Evolutionary conservation across 2,113 vertebrate species (phyloP).

Genomic region (Haliaeetus leucogaster): DNA sequence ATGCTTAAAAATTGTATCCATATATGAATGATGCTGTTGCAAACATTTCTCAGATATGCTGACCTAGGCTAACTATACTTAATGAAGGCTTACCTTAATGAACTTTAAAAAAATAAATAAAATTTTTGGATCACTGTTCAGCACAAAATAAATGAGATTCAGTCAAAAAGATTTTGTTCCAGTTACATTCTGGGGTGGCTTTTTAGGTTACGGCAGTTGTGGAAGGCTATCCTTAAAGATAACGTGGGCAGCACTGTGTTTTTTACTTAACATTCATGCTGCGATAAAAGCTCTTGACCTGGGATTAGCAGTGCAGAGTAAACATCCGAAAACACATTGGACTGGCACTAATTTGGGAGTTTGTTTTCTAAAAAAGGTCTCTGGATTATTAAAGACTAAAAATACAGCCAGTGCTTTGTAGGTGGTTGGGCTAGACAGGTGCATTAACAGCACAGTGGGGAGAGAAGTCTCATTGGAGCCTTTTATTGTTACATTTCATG

Average conservation of each 20-base stretch:
- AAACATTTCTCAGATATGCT: rapidly evolving
- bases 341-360: constrained; percentile 65
- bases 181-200: not conserved
- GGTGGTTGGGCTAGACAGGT: constrained; percentile 66
- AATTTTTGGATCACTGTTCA: not conserved
- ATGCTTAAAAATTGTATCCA: rapidly evolving
- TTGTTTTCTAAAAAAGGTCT: constrained; percentile 44
- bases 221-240: not conserved
- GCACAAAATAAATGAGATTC: not conserved
- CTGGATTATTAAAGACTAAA: constrained; percentile 46
- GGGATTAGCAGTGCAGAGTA: constrained; percentile 34
- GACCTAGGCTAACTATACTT: not conserved
- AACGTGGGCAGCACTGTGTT: not conserved
- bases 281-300: constrained; percentile 59
- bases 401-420: not conserved
- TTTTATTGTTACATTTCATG: constrained; percentile 56
- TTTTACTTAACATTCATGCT: constrained; percentile 59
- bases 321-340: constrained; percentile 3
- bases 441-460: constrained; percentile 68
- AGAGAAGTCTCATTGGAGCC: constrained; percentile 39
- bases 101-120: not conserved
- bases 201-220: not conserved
- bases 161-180: not conserved
- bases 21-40: rapidly evolving
- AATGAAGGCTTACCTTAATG: not conserved